Evolutionary conservation across 2,797 vertebrate species (phyloP), one percentile per base, ranked within the genome.

Genomic region (Acropternis orthonyx): DNA sequence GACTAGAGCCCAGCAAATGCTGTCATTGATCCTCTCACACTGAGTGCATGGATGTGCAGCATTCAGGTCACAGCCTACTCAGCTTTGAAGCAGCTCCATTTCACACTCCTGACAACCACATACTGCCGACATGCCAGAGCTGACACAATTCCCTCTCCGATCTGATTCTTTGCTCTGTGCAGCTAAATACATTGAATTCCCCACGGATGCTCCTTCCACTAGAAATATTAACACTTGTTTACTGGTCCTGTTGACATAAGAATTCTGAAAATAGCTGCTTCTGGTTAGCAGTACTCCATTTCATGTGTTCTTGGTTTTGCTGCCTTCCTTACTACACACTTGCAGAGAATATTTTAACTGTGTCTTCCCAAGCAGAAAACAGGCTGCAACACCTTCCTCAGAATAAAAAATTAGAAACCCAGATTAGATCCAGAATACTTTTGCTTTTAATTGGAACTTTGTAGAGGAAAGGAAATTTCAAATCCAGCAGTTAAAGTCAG

Each of bases 141-240:
- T 97, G 96, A 98, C 96, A 97, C 86, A 92, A 84, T 96, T 97
- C 96, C 93, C 91, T 93, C 93, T 96, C 54, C 54, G 54, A 93
- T 97, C 96, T 80, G 90, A 91, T 92, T 94, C 96, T 96, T 63
- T 96, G 85, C 94, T 97, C 95, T 78, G 34, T 46, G 66, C 87
- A 95, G 92, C 96, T 97, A 97, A 97, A 91, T 96, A 92, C 95
- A 92, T 54, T 69, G 93, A 97, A 97, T 97, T 98, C 97, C 97
- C 97, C 58, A 80, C 0, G 58, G 97, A 95, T 74, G 20, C 56
- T 95, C 76, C 95, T 95, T 98, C 92, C 79, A 74, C 96, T 96
- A 94, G 97, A 97, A 98, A 97, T 98, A 98, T 97, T 98, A 98
- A 97, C 97, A 97, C 97, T 97, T 97, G 96, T 98, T 98, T 98